phyloP scores from a whole-genome alignment of 2,888 invertebrate genomes.

The Parelbella ahira region DNA sequence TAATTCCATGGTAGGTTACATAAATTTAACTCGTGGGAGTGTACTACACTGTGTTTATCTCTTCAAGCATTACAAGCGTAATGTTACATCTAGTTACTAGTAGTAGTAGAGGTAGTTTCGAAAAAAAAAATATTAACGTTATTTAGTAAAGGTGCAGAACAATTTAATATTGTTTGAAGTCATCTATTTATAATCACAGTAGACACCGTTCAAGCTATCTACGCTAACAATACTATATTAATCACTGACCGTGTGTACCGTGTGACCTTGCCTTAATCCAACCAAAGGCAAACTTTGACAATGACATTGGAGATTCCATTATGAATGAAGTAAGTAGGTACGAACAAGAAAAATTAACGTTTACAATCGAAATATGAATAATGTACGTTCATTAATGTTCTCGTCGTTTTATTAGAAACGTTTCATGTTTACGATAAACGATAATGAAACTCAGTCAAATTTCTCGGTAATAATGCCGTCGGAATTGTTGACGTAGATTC shows the following conservation, averaged over 20 bases:
- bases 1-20: no score
- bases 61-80: no score
- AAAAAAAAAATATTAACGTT: no score
- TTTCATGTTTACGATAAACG: conserved; percentile 46
- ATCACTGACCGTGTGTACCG: not conserved
- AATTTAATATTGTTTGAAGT: no score
- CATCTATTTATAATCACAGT: no score
- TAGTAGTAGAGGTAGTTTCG: no score
- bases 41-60: no score
- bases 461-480: conserved; percentile 9
- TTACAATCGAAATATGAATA: conserved; percentile 1
- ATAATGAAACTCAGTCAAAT: conserved; percentile 46
- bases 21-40: no score
- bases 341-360: no score
- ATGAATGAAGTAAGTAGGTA: not conserved
- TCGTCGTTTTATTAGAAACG: conserved; percentile 35
- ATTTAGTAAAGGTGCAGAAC: no score
- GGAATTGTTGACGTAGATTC: conserved; percentile 30
- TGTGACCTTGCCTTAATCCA: conserved; percentile 1
- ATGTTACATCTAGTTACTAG: no score
- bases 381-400: not conserved
- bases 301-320: not conserved
- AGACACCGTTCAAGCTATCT: no score
- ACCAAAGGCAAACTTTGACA: conserved; percentile 3
- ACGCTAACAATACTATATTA: not conserved